Evolutionary conservation across 2,113 vertebrate genomes (phyloP).

Genomic region (Loxodonta africana): DNA sequence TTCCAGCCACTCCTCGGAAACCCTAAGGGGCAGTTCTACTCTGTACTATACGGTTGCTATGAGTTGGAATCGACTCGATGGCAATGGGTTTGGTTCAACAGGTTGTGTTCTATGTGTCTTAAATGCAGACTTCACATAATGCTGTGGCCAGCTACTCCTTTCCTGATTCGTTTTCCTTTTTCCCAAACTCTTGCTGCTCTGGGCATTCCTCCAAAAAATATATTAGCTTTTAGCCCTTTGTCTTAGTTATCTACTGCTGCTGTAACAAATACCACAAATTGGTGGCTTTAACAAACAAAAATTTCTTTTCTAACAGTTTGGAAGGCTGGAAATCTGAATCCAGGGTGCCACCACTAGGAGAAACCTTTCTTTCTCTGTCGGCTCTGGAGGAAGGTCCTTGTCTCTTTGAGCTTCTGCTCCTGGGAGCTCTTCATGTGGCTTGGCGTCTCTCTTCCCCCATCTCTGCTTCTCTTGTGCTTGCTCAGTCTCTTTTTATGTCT

Average conservation of each 20-base stretch:
- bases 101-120: rapidly evolving
- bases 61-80: too few species aligned
- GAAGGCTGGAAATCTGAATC: neutral
- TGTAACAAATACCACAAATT: neutral
- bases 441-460: neutral
- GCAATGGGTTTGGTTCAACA: too few species aligned
- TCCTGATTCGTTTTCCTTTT: neutral
- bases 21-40: too few species aligned
- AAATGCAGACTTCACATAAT: neutral
- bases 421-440: neutral
- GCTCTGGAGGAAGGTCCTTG: neutral
- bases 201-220: neutral
- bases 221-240: neutral
- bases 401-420: neutral
- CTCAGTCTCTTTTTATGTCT: neutral
- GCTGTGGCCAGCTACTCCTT: neutral
- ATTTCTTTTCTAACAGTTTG: neutral
- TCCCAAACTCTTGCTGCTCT: neutral
- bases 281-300: neutral
- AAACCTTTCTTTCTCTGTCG: neutral
- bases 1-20: too few species aligned
- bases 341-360: neutral
- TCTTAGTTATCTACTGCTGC: neutral
- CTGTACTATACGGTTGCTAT: too few species aligned
- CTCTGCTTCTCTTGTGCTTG: neutral